These are phyloP conservation scores for Leptodactylus fuscus DNA, from an alignment of 2,113 vertebrate species.

Conservation along the genomic window DNA sequence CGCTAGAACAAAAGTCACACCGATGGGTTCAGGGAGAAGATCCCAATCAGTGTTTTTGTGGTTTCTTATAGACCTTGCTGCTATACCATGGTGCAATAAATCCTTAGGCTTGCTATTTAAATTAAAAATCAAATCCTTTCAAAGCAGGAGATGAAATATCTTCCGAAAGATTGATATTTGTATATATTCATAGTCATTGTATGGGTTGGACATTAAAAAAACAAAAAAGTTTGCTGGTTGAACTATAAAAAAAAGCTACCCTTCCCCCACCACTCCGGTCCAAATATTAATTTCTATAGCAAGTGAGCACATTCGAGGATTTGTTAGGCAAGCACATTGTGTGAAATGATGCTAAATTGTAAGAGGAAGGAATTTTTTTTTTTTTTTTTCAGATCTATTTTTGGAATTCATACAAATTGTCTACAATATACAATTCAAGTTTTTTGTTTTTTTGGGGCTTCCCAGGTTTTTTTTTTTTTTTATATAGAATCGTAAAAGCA, in stretches of 20 bases:
- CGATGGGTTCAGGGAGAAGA: conserved; percentile 52
- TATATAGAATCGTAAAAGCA: not conserved
- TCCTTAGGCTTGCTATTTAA: conserved; percentile 49
- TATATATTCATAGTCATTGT: not conserved
- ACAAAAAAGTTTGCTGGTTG: not conserved
- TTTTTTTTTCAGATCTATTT: not conserved
- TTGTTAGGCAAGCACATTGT: not conserved
- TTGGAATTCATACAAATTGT: not conserved
- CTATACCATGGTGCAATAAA: conserved; percentile 65
- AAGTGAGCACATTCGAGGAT: conserved; percentile 31
- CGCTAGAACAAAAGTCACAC: conserved; percentile 58
- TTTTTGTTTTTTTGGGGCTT: too few relatives aligned
- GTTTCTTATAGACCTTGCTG: conserved; percentile 66
- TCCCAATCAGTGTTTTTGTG: conserved; percentile 64
- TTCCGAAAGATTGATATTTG: not conserved
- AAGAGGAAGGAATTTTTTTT: not conserved
- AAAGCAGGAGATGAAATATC: not conserved
- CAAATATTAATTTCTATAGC: conserved; percentile 46
- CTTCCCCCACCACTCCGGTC: not conserved
- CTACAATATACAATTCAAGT: not conserved
- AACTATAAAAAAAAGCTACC: not conserved
- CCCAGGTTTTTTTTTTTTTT: too few relatives aligned
- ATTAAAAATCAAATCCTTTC: conserved; percentile 34
- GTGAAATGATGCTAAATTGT: conserved; percentile 1
- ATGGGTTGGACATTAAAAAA: not conserved